Conservation (phyloP, 2,797 vertebrate species). For the Microhierax caerulescens region DNA sequence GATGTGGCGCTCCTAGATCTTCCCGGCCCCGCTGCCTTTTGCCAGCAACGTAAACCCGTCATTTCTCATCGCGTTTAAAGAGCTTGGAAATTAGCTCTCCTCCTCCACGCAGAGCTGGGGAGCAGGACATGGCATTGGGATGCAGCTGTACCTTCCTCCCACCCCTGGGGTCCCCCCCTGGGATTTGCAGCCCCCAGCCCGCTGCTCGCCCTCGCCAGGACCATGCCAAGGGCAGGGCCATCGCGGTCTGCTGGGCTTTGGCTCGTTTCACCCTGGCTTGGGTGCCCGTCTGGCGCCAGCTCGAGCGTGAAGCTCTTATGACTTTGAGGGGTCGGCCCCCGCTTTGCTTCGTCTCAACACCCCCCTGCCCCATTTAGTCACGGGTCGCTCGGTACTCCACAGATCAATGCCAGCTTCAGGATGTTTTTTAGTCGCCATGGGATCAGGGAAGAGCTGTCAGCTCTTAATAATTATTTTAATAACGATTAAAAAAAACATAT, state of each 20-base stretch:
- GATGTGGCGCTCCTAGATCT: rapidly evolving
- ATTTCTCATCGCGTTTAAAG: not conserved
- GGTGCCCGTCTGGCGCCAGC: rapidly evolving
- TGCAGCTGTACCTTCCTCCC: too few relatives aligned
- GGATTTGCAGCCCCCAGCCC: not conserved
- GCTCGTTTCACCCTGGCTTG: rapidly evolving
- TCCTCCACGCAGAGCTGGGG: not conserved
- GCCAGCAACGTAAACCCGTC: rapidly evolving
- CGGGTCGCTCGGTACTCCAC: rapidly evolving
- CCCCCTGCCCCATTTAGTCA: not conserved
- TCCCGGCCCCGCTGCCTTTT: rapidly evolving
- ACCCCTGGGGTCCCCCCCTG: rapidly evolving
- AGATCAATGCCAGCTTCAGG: constrained; percentile 16
- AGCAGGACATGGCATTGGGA: not conserved
- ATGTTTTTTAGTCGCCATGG: rapidly evolving
- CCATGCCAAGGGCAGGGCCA: not conserved
- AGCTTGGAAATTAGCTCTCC: not conserved
- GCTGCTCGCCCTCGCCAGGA: rapidly evolving
- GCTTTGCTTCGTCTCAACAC: rapidly evolving
- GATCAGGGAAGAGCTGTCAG: rapidly evolving
- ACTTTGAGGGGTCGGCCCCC: not conserved
- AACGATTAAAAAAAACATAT: not conserved
- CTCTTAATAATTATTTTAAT: not conserved
- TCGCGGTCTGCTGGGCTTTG: constrained; percentile 56
- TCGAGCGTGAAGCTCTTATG: not conserved